Evolutionary conservation across 1,140 invertebrate species (phyloP).

Genomic region (Vollenhovia emeryi): DNA sequence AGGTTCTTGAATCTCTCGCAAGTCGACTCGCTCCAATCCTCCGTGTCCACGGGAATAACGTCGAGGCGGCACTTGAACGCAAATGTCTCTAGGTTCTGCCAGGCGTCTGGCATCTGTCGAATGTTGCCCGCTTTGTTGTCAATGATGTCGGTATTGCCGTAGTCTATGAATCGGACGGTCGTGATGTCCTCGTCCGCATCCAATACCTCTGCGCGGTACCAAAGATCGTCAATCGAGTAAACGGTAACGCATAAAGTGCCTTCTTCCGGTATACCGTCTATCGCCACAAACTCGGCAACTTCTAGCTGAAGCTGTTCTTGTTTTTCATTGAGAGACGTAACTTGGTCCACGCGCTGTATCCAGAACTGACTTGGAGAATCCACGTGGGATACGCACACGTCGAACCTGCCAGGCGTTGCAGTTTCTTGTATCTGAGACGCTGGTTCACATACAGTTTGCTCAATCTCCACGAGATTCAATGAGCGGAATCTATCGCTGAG

Average conservation of each 20-base stretch:
- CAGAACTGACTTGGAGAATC: slow-evolving; percentile 81
- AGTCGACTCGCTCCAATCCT: slow-evolving; percentile 89
- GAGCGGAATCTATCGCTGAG: slow-evolving; percentile 74
- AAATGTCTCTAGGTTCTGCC: slow-evolving; percentile 85
- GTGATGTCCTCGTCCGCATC: slow-evolving; percentile 89
- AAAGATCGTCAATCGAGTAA: slow-evolving; percentile 90
- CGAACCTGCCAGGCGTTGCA: slow-evolving; percentile 69
- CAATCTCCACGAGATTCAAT: slow-evolving; percentile 45
- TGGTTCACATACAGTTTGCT: slow-evolving; percentile 30
- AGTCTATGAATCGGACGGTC: slow-evolving; percentile 93
- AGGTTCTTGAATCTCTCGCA: slow-evolving; percentile 87
- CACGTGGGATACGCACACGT: slow-evolving; percentile 74
- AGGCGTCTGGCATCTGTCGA: slow-evolving; percentile 87
- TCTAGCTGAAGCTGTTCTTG: slow-evolving; percentile 87
- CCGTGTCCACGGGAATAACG: slow-evolving; percentile 87
- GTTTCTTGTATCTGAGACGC: slow-evolving; percentile 49
- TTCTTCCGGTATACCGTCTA: slow-evolving; percentile 86
- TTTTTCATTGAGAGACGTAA: slow-evolving; percentile 67
- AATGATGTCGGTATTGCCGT: slow-evolving; percentile 91
- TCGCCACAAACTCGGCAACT: slow-evolving; percentile 82
- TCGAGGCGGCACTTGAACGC: slow-evolving; percentile 89
- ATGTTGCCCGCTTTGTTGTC: slow-evolving; percentile 86
- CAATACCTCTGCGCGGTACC: slow-evolving; percentile 93
- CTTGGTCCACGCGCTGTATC: slow-evolving; percentile 73
- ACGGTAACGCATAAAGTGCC: slow-evolving; percentile 90